Percentiles rank a stretch among this genome's conserved stretches.
Evolutionary conservation across 2,888 invertebrate species (phyloP).

Genomic region (Mythimna vitellina): DNA sequence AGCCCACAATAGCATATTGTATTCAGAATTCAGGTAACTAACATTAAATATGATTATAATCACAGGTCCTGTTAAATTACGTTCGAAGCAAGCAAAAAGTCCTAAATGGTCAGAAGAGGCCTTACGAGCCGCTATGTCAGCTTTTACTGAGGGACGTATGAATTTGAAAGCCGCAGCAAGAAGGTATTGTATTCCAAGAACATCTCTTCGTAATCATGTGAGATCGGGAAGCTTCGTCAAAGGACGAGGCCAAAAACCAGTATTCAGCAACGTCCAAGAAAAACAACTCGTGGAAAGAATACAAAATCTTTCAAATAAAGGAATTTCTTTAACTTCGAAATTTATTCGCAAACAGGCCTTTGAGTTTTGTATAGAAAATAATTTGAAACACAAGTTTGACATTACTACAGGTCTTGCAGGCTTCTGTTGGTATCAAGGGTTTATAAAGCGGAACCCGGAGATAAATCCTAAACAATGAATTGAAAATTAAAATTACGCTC

Average conservation of each 20-base stretch:
- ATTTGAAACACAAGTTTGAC: slow-evolving; percentile 24
- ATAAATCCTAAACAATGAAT: background rate
- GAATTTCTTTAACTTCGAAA: background rate
- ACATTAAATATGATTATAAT: background rate
- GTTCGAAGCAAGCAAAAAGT: background rate
- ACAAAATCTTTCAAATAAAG: background rate
- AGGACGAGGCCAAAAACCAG: background rate
- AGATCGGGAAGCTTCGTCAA: background rate
- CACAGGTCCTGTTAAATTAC: background rate
- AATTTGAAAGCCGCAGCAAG: background rate
- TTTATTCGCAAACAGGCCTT: slow-evolving; percentile 24
- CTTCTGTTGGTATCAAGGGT: background rate
- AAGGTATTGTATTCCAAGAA: background rate
- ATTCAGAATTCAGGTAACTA: background rate
- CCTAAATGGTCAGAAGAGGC: background rate
- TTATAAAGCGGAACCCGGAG: slow-evolving; percentile 16
- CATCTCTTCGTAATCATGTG: background rate
- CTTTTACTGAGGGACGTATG: background rate
- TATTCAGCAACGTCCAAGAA: background rate
- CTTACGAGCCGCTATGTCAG: background rate
- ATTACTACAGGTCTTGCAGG: slow-evolving; percentile 19
- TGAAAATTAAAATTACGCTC: background rate
- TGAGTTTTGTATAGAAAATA: slow-evolving; percentile 24
- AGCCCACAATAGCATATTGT: background rate
- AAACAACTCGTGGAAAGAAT: slow-evolving; percentile 5